Base-by-base conservation (phyloP, 1,140 invertebrate species). In the Ditylenchus dipsaci region DNA sequence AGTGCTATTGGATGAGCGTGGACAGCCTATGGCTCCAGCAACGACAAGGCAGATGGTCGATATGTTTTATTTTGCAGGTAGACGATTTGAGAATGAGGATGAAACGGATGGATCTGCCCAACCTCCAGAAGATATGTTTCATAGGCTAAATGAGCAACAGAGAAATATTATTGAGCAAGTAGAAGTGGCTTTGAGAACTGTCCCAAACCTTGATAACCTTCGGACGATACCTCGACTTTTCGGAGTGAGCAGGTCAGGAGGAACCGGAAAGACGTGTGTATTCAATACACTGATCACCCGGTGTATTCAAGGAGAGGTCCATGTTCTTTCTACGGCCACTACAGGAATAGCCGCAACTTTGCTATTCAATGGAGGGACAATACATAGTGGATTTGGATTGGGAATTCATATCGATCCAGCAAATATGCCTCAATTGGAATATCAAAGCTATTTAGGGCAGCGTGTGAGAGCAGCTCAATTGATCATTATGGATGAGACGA, bases 401-500 rank as follows among this genome's bases (percentile, higher is more conserved):
- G 65, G 65, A 13, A 27, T 29, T n/a, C 15, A 63, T 1, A n/a
- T 27, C 0, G 56, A 57, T 9, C 17, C 21, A 0, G 56, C 29
- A 8, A 56, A 27, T 15, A 13, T 67, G 27, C 65, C 65, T 26
- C 11, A 17, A n/a, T 38, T 67, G 13, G 43, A 23, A 29, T 67
- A 23, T 38, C 38, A 68, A 11, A 49, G 63, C n/a, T 68, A n/a
- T 30, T 53, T 68, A 45, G 67, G 42, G 0, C 17, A 29, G 3
- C 65, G 67, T 17, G 43, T 68, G 3, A 38, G 65, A 11, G 64
- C 42, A 30, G 45, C 65, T 15, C 8, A 61, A 27, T 27, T 68
- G 26, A 27, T 68, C 42, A 67, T 68, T n/a, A 68, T 68, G 21
- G 67, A 68, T 68, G 67, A 68, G 43, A 69, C 62, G 9, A 67